These are phyloP conservation scores for Trachemys scripta DNA, from an alignment of 2,113 vertebrate genomes.

Conservation along the genomic window DNA sequence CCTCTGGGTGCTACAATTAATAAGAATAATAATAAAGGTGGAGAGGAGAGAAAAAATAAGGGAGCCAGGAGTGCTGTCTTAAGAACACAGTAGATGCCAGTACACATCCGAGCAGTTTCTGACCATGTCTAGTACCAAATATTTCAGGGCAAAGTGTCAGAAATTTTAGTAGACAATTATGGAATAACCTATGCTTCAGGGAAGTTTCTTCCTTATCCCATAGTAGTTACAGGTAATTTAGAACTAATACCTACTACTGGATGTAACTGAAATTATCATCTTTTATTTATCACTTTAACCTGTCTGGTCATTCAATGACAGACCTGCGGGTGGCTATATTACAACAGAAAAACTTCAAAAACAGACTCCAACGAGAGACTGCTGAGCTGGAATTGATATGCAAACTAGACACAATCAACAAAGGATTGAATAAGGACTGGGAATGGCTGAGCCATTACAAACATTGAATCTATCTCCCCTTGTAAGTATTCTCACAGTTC, in stretches of 20 bases:
- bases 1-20: not conserved
- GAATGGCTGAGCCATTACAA: too few species aligned
- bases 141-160: not conserved
- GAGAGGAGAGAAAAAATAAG: not conserved
- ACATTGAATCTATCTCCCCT: too few species aligned
- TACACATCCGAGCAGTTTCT: not conserved
- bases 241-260: rapidly evolving
- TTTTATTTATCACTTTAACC: too few species aligned
- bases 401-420: too few species aligned
- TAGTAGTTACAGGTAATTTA: not conserved
- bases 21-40: not conserved
- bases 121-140: not conserved
- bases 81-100: not conserved
- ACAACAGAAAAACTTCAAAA: too few species aligned
- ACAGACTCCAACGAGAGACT: too few species aligned
- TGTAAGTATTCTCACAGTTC: too few species aligned
- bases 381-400: too few species aligned
- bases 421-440: too few species aligned
- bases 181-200: not conserved
- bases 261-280: not conserved
- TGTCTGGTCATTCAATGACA: too few species aligned
- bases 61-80: not conserved
- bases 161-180: not conserved
- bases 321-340: too few species aligned
- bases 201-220: not conserved